These are phyloP conservation scores for Eudasyphora cyanicolor DNA, from an alignment of 2,888 invertebrate species.

Conservation along the genomic window DNA sequence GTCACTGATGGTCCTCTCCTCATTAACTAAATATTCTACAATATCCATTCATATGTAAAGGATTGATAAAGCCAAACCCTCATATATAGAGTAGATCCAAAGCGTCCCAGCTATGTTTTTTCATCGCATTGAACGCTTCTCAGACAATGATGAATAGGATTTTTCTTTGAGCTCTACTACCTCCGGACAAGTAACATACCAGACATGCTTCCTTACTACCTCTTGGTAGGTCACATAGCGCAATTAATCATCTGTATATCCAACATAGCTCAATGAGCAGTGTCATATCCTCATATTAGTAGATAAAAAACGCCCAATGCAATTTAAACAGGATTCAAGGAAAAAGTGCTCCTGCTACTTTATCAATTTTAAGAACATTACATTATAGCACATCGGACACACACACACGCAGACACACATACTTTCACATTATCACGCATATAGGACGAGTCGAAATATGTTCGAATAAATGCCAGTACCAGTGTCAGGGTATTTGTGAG, in stretches of 20 bases:
- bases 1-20: too few species aligned
- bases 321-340: constrained; percentile 13
- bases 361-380: background rate
- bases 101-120: too few species aligned
- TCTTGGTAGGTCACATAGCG: background rate
- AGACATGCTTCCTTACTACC: too few species aligned
- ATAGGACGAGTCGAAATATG: background rate
- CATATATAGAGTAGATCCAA: too few species aligned
- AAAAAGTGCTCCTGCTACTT: background rate
- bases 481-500: background rate
- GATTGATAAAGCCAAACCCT: too few species aligned
- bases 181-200: too few species aligned
- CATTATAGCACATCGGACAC: background rate
- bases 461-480: background rate
- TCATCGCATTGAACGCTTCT: background rate
- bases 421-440: background rate
- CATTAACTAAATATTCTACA: too few species aligned
- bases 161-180: too few species aligned
- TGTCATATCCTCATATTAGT: background rate
- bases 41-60: too few species aligned
- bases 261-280: background rate
- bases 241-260: background rate
- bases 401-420: background rate
- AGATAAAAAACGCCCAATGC: background rate
- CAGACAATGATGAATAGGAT: background rate